Percentiles rank a stretch among this genome's conserved stretches.
Conservation (phyloP, 2,888 invertebrate genomes). For the Lasioglossum oenotherae region DNA sequence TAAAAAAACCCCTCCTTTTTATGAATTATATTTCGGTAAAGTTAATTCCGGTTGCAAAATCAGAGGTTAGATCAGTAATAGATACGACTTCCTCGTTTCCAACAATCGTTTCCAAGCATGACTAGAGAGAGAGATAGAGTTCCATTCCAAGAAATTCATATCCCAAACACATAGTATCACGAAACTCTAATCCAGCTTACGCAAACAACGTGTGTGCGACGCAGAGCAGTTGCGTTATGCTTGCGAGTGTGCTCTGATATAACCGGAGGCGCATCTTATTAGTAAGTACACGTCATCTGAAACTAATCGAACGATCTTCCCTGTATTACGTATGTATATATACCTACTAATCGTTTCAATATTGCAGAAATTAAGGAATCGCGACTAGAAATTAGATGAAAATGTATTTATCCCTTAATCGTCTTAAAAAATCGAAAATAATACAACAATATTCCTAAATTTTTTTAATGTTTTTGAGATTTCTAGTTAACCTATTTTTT, state of each 20-base stretch:
- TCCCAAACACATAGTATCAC: conserved; percentile 9
- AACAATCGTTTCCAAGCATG: conserved; percentile 11
- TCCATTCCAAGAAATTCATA: conserved; percentile 27
- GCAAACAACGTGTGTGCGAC: conserved; percentile 28
- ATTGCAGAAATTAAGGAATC: not conserved
- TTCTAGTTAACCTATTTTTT: not conserved
- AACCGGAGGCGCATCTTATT: conserved; percentile 18
- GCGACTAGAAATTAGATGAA: not conserved
- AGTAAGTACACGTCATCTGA: conserved; percentile 25
- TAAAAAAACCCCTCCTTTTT: too few relatives aligned
- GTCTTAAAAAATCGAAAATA: not conserved
- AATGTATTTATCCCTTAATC: not conserved
- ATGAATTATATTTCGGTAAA: too few relatives aligned
- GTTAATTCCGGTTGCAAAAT: not conserved
- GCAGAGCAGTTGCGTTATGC: conserved; percentile 5
- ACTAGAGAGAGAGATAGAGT: too few relatives aligned
- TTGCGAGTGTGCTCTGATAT: conserved; percentile 15
- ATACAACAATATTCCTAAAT: not conserved
- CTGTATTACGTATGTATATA: not conserved
- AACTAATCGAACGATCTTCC: conserved; percentile 40
- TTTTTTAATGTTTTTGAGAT: not conserved
- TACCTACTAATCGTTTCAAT: not conserved
- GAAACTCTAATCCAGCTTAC: conserved; percentile 40
- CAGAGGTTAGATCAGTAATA: not conserved
- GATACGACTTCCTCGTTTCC: not conserved